Evolutionary conservation across 35 echinoderm and acorn worm species (phyloP).

Genomic region (Holothuria glaberrima): DNA sequence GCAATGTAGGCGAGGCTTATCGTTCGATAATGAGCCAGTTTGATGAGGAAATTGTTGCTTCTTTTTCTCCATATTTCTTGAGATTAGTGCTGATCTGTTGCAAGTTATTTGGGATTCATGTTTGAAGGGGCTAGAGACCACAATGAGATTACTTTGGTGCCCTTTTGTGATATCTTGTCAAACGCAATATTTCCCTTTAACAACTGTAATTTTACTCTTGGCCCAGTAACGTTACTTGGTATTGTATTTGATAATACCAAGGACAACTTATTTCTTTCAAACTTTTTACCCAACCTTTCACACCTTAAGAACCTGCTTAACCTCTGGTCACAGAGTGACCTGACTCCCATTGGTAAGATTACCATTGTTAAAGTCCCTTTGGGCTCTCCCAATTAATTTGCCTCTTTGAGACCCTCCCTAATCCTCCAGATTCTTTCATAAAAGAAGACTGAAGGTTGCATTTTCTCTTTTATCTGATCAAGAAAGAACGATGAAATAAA

Average conservation of each 20-base stretch:
- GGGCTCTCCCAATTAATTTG: slow-evolving; percentile 7
- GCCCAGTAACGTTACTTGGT: too few species aligned
- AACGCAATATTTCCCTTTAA: too few species aligned
- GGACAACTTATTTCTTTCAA: not conserved
- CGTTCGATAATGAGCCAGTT: too few species aligned
- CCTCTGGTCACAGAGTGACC: slow-evolving; percentile 18
- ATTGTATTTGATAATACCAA: not conserved
- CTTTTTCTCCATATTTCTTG: too few species aligned
- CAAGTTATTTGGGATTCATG: too few species aligned
- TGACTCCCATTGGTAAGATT: not conserved
- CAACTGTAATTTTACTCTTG: too few species aligned
- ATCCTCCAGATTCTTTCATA: not conserved
- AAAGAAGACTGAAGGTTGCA: not conserved
- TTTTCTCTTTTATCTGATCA: slow-evolving; percentile 21
- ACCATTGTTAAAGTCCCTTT: not conserved
- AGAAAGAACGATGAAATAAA: not conserved
- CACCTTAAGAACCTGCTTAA: slow-evolving; percentile 6
- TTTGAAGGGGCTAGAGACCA: too few species aligned
- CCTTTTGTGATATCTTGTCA: too few species aligned
- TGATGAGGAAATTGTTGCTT: too few species aligned
- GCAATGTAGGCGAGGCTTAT: too few species aligned
- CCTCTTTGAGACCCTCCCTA: not conserved
- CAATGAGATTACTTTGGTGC: too few species aligned
- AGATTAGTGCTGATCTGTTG: too few species aligned
- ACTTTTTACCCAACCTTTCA: not conserved